Evolutionary conservation across 2,888 invertebrate species (phyloP), one percentile per base, ranked within the genome.

Genomic region (Dascillus cervinus): DNA sequence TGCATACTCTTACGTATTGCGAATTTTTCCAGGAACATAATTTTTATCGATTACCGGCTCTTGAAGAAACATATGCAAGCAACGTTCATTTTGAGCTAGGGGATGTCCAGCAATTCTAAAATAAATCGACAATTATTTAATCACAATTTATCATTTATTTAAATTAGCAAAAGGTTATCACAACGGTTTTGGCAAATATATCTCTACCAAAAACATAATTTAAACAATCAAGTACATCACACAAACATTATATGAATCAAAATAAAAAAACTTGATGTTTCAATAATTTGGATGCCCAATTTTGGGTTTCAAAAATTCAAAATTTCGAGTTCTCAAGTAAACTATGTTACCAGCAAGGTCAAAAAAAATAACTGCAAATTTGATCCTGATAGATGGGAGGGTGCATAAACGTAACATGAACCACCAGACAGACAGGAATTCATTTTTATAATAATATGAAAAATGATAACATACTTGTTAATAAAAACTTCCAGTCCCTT

Each of bases 21-120:
- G 77, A 67, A 98, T 97, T 73, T 98, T 97, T 55, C 98, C 98
- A 52, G 98, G 98, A 49, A 97, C 92, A 69, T 99, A 99, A 72
- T 94, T 97, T 74, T 92, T 95, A 71, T 98, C 97, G 66, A 99
- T 97, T 57, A 83, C 81, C 27, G 86, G 85, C 58, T 97, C 97
- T 67, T 97, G 96, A 44, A 98, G 78, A 73, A 98, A 98, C 90
- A 98, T 97, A 68, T 98, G 98, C 58, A 98, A 79, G 71, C 97
- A 98, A 60, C 91, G 78, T 70, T 98, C 97, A 66, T 97, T 97
- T 71, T 98, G 97, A 37, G 97, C 97, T 60, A 97, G 70, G 2
- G 97, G 97, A 69, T 98, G 97, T 34, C 97, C 97, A 29, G 96
- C 96, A 61, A 98, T 94, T 75, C 85, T 86, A n/a, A n/a, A n/a